Percentiles rank a stretch among this genome's conserved stretches.
Conservation (phyloP, 2,797 vertebrate species). For the Geotrypetes seraphini region DNA sequence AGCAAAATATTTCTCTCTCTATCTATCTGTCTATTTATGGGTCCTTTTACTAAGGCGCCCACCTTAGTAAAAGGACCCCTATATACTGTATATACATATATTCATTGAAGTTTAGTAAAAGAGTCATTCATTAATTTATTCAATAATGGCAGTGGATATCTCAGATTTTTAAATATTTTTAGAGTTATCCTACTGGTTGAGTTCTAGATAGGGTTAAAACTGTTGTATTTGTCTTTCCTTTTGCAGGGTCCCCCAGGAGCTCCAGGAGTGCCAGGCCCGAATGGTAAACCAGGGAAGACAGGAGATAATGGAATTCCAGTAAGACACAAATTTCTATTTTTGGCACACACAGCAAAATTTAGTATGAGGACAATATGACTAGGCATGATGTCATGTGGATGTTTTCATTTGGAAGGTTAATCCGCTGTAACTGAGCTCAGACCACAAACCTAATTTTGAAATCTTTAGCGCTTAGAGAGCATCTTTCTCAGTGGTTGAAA, state of each 20-base stretch:
- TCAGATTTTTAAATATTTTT: no score
- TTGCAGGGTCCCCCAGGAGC: conserved; percentile 78
- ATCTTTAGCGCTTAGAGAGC: conserved; percentile 24
- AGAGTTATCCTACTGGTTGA: no score
- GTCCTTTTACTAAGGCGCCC: no score
- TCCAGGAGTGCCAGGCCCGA: conserved; percentile 70
- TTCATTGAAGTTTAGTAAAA: no score
- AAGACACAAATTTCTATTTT: conserved; percentile 37
- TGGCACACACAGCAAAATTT: conserved; percentile 13
- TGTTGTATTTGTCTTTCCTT: no score
- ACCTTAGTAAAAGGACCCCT: no score
- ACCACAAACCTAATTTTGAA: conserved; percentile 13
- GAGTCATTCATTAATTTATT: no score
- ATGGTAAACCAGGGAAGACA: conserved; percentile 77
- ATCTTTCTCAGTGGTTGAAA: conserved; percentile 36
- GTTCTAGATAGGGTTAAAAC: no score
- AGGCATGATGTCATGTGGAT: conserved; percentile 9
- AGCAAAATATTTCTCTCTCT: no score
- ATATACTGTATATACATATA: no score
- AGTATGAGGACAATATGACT: not conserved
- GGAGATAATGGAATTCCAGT: conserved; percentile 76
- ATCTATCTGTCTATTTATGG: no score
- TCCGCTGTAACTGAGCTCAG: conserved; percentile 23
- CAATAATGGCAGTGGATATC: no score
- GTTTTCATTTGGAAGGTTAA: conserved; percentile 9